Base-by-base conservation (phyloP, 2,113 vertebrate genomes). In the Hippoglossus stenolepis region DNA sequence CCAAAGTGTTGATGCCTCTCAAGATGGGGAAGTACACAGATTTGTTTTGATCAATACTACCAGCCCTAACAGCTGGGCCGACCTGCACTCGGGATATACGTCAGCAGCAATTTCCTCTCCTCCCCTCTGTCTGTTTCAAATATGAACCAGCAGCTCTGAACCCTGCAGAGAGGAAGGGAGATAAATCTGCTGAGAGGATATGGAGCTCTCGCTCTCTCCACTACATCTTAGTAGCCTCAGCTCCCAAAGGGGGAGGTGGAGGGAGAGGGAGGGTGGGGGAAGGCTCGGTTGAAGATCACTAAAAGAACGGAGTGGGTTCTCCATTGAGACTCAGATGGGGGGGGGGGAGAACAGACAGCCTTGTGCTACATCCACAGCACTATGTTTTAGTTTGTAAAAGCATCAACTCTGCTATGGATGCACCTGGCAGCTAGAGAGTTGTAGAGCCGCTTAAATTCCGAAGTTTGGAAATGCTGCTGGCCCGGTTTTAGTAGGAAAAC, bases 21-120 rank as follows among this genome's bases (percentile, higher is more conserved):
- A 7, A 61, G 38, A 60, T 14, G 21, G 43, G 43, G 43, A 45
- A 45, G 43, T 28, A 47, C 62, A 72, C 24, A 35, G 53, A 73
- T 64, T 65, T 67, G 23, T 65, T 63, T 76, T 17, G 58, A 79
- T 77, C 85, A 24, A 67, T 70, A 63, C 18, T 51, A 60, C 60
- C 65, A 64, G 66, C 53, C 3, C 54, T 13, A 58, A 80, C 51
- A 71, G 70, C 76, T 31, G 28, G 57, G 24, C 51, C 4, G 54
- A n/a, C n/a, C 21, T 4, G 2, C n/a, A 17, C 62, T 28, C 47
- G 9, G n/a, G 53, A 5, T 57, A 51, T 70, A 68, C 68, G 59
- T 45, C 38, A 31, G 80, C 13, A 53, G 53, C 66, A 70, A 77
- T 62, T 57, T 71, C 74, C 75, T 58, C 64, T 47, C 56, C 64